These are phyloP conservation scores for Sylvilagus floridanus DNA, from an alignment of 2,797 vertebrate genomes.

Conservation along the genomic window DNA sequence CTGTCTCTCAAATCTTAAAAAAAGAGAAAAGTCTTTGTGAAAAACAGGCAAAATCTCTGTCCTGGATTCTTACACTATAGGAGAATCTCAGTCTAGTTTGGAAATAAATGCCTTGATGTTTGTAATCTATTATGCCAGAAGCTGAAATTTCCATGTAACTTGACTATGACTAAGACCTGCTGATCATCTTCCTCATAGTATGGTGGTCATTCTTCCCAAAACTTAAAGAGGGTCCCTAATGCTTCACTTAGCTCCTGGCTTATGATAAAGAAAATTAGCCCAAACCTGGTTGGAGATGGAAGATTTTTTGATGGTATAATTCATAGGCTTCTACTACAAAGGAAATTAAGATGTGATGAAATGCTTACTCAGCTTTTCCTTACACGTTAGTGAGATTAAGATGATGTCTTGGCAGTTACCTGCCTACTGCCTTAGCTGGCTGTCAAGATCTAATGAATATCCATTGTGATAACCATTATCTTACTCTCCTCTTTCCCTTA, in stretches of 20 bases:
- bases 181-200: not conserved
- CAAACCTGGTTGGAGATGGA: conserved; percentile 42
- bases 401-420: conserved; percentile 66
- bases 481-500: not conserved
- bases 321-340: conserved; percentile 64
- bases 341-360: conserved; percentile 80
- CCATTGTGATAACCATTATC: not conserved
- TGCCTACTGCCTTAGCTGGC: conserved; percentile 33
- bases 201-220: not conserved
- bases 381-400: conserved; percentile 78
- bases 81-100: not conserved
- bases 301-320: conserved; percentile 55
- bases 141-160: not conserved
- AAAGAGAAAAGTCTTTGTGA: not conserved
- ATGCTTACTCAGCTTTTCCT: conserved; percentile 70
- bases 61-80: not conserved
- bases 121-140: not conserved
- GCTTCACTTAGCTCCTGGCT: not conserved
- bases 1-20: no score
- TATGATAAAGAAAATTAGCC: conserved; percentile 30
- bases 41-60: not conserved
- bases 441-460: conserved; percentile 57
- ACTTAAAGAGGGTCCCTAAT: not conserved
- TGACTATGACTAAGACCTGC: not conserved
- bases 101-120: not conserved